A percentile compares a stretch with the other conserved stretches of the same genome.
phyloP scores from a whole-genome alignment of 2,113 vertebrate genomes.

The Cottus gobio region DNA sequence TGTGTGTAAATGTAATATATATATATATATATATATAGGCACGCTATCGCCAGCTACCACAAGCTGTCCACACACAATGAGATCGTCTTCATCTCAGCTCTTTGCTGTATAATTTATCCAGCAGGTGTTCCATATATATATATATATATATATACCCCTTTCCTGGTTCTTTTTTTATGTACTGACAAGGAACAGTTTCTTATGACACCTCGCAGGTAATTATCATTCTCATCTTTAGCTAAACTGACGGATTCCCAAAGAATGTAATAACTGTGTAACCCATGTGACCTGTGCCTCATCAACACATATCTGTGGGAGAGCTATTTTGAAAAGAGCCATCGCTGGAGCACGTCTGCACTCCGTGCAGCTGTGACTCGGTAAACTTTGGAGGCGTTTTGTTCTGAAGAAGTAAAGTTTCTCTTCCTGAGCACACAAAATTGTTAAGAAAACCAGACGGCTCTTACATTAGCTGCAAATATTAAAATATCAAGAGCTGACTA shows the following conservation, averaged over 20 bases:
- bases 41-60: background rate
- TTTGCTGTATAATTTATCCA: constrained; percentile 20
- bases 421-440: background rate
- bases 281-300: background rate
- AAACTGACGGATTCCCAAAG: constrained; percentile 12
- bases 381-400: constrained; percentile 18
- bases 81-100: constrained; percentile 2
- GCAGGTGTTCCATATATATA: background rate
- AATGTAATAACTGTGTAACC: background rate
- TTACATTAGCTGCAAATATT: constrained; percentile 2
- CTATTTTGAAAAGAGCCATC: constrained; percentile 9
- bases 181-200: background rate
- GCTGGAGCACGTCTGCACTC: background rate
- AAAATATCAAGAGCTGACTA: background rate
- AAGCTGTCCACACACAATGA: constrained; percentile 23
- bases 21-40: background rate
- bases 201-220: constrained; percentile 19
- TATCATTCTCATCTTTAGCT: constrained; percentile 21
- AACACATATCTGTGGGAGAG: background rate
- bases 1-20: too few relatives aligned
- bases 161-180: background rate
- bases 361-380: background rate
- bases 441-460: background rate
- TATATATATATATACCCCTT: too few relatives aligned
- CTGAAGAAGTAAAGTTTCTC: background rate